These are phyloP conservation scores for Aleadryas rufinucha DNA, from an alignment of 2,113 vertebrate genomes.

Conservation along the genomic window DNA sequence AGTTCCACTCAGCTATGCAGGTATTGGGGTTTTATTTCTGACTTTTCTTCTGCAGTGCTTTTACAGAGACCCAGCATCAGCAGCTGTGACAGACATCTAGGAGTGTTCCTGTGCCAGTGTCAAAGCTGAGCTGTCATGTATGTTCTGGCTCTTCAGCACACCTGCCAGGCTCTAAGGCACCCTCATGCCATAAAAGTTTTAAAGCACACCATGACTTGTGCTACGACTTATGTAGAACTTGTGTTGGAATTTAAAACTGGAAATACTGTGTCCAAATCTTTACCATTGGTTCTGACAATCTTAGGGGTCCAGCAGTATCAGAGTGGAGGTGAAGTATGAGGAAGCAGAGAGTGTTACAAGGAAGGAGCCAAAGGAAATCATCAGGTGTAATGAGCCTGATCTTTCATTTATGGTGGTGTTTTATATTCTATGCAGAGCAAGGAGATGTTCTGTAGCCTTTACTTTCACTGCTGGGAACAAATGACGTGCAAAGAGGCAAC, in stretches of 20 bases:
- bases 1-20: neutral
- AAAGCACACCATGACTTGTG: neutral
- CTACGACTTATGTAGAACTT: neutral
- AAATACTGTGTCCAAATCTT: neutral
- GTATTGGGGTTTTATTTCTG: neutral
- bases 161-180: neutral
- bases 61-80: neutral
- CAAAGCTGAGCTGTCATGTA: neutral
- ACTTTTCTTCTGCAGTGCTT: neutral
- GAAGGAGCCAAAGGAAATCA: neutral
- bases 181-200: neutral
- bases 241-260: neutral
- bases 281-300: neutral
- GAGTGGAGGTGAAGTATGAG: neutral
- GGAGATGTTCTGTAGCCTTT: neutral
- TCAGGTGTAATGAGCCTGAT: neutral
- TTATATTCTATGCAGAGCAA: neutral
- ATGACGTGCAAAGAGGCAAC: neutral
- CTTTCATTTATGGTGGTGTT: neutral
- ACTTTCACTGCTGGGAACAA: neutral
- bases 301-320: neutral
- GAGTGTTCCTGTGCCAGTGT: neutral
- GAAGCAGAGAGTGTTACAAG: neutral
- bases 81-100: neutral
- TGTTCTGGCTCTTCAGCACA: neutral